Evolutionary conservation across 1,140 invertebrate genomes (phyloP).

Genomic region (Nymphalis io): DNA sequence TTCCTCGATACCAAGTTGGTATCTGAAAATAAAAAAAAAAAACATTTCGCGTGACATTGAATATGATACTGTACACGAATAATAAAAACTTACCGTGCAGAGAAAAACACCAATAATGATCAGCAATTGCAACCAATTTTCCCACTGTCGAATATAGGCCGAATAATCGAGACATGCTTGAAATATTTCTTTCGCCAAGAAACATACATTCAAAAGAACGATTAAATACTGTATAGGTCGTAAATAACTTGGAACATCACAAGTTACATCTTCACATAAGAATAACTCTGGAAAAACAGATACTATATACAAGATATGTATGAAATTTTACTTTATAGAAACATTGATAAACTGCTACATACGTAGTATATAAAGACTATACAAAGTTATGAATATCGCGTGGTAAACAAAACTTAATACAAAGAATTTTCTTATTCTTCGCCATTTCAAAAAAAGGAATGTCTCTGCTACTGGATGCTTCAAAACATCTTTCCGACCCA

Average conservation of each 20-base stretch:
- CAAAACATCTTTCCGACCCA: conserved; percentile 87
- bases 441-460: conserved; percentile 91
- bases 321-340: conserved; percentile 6
- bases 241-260: conserved; percentile 76
- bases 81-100: conserved; percentile 77
- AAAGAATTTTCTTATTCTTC: conserved; percentile 91
- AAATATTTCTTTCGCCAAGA: conserved; percentile 88
- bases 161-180: conserved; percentile 83
- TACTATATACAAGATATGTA: conserved; percentile 2
- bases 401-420: conserved; percentile 90
- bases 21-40: conserved; percentile 54
- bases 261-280: conserved; percentile 68
- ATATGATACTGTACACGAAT: too few relatives aligned
- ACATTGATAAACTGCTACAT: conserved; percentile 45
- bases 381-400: conserved; percentile 87
- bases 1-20: conserved; percentile 63
- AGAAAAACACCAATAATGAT: conserved; percentile 86
- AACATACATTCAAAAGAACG: conserved; percentile 82
- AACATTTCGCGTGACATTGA: too few relatives aligned
- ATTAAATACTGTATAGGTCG: conserved; percentile 82
- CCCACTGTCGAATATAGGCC: conserved; percentile 89
- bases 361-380: conserved; percentile 86
- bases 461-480: conserved; percentile 91
- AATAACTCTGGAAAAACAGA: conserved; percentile 66
- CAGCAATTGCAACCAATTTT: conserved; percentile 91